These are phyloP conservation scores for Pandemis cinnamomeana DNA, from an alignment of 2,888 invertebrate species.

Conservation along the genomic window DNA sequence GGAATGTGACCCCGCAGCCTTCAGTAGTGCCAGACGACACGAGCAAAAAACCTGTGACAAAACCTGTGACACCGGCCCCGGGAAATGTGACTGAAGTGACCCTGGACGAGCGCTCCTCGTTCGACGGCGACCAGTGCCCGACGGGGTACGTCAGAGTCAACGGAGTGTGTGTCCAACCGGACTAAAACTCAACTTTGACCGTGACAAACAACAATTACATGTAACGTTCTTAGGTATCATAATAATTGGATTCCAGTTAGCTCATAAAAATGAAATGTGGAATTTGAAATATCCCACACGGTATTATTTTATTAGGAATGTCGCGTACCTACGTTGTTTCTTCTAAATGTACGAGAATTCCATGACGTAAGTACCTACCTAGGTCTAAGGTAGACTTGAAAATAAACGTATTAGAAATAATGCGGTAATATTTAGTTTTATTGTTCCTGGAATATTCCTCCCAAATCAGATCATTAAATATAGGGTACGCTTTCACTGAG, in stretches of 20 bases:
- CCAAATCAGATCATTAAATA: too few relatives aligned
- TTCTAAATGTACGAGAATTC: background rate
- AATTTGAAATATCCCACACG: conserved; percentile 11
- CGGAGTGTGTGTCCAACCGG: conserved; percentile 59
- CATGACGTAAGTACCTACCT: background rate
- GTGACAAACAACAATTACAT: background rate
- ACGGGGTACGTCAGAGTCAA: conserved; percentile 60
- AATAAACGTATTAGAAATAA: background rate
- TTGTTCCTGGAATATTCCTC: background rate
- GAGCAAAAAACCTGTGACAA: conserved; percentile 7
- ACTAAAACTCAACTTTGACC: conserved; percentile 43
- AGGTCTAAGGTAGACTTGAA: background rate
- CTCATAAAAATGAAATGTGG: background rate
- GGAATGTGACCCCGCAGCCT: conserved; percentile 16
- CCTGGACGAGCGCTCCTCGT: conserved; percentile 60
- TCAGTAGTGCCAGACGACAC: background rate
- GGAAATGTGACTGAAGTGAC: conserved; percentile 48
- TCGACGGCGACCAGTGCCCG: conserved; percentile 64
- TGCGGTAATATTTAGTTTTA: background rate
- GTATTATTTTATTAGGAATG: background rate
- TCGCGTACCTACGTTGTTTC: background rate
- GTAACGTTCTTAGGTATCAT: background rate
- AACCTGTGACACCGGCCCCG: conserved; percentile 9
- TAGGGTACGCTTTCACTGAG: too few relatives aligned
- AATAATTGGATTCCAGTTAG: conserved; percentile 14